These are phyloP conservation scores for Papio anubis DNA, from an alignment of 2,113 vertebrate species.

Conservation along the genomic window DNA sequence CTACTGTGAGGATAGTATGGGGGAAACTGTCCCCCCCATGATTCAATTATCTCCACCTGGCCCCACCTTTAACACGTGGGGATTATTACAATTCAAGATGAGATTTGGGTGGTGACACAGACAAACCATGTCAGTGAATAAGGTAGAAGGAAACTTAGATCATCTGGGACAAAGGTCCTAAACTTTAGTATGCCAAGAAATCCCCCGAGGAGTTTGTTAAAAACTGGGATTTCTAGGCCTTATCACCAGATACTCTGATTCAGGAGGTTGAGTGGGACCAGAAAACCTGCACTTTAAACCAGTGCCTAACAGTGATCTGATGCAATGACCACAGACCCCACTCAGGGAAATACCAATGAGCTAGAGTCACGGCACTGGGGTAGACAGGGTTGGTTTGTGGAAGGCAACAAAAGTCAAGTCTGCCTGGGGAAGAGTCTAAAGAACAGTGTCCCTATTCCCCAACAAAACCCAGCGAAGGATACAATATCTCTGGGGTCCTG, in stretches of 20 bases:
- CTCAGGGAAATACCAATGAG: not conserved
- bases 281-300: not conserved
- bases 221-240: not conserved
- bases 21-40: too few relatives aligned
- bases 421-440: not conserved
- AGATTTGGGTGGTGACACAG: too few relatives aligned
- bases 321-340: not conserved
- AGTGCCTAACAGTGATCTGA: not conserved
- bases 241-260: not conserved
- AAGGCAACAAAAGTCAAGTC: not conserved
- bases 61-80: too few relatives aligned
- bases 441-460: not conserved
- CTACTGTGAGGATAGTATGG: too few relatives aligned
- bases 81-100: too few relatives aligned
- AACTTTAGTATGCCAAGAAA: not conserved
- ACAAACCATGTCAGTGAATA: too few relatives aligned
- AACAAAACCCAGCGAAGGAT: not conserved
- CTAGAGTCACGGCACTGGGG: too few relatives aligned
- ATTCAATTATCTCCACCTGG: too few relatives aligned
- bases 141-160: not conserved
- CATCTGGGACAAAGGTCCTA: too few relatives aligned
- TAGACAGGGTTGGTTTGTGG: not conserved
- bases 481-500: too few relatives aligned
- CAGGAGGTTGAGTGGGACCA: not conserved
- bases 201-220: not conserved